Evolutionary conservation across 2,113 vertebrate genomes (phyloP).

Genomic region (Rhagologus leucostigma): DNA sequence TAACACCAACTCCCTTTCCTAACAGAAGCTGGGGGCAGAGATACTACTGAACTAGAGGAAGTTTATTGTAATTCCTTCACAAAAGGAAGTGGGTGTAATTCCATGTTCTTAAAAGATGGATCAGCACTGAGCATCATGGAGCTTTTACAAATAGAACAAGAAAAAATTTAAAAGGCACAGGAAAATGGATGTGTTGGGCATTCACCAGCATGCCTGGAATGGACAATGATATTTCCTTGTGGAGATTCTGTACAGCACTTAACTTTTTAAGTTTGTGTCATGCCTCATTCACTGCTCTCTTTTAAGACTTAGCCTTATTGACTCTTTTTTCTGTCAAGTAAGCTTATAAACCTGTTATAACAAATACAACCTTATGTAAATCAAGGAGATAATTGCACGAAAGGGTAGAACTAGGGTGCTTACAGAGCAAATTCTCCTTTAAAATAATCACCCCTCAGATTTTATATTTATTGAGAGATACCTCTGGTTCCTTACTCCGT

Average conservation of each 20-base stretch:
- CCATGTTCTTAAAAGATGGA: conserved; percentile 14
- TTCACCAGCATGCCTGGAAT: not conserved
- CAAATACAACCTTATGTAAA: not conserved
- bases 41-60: conserved; percentile 5
- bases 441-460: not conserved
- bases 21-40: conserved; percentile 22
- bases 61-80: conserved; percentile 38
- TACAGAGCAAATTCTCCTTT: not conserved
- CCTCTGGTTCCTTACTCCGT: not conserved
- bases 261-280: not conserved
- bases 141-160: not conserved
- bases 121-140: not conserved
- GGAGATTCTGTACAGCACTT: not conserved
- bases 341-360: not conserved
- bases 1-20: conserved; percentile 3
- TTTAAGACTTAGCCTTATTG: not conserved
- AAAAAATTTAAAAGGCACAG: not conserved
- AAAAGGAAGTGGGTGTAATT: conserved; percentile 56
- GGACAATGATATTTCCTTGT: not conserved
- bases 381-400: not conserved
- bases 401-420: not conserved
- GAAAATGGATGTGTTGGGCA: not conserved
- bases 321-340: not conserved
- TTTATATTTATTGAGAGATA: not conserved
- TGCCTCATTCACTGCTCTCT: not conserved